Conservation (phyloP, 1,140 invertebrate genomes). For the Brachionus asplanchnoidis region DNA sequence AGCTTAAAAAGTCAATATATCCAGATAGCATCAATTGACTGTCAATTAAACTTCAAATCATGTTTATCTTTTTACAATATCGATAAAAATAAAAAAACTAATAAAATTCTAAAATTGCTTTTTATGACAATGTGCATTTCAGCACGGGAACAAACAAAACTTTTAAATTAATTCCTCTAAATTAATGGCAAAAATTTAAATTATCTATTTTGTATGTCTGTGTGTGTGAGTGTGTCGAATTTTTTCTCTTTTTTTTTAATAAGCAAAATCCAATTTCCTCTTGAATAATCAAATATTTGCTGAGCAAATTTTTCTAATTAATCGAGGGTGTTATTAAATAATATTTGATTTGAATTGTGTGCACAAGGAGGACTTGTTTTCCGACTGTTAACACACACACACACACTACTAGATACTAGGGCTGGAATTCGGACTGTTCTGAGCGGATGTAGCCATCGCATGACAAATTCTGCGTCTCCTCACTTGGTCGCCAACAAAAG, state of each 20-base stretch:
- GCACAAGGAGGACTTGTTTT: background rate
- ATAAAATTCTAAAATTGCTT: background rate
- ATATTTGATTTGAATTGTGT: slow-evolving; percentile 1
- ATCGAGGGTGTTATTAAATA: background rate
- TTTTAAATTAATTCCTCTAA: slow-evolving; percentile 6
- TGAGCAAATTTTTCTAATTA: background rate
- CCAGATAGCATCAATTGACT: background rate
- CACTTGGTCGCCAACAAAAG: background rate
- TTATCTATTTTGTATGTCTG: background rate
- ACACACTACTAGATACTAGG: background rate
- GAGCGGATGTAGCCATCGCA: background rate
- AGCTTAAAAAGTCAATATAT: background rate
- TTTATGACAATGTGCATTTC: background rate
- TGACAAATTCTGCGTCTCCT: background rate
- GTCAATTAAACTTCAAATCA: background rate
- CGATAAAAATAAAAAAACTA: background rate
- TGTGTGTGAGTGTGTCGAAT: background rate
- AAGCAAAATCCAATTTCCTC: background rate
- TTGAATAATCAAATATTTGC: background rate
- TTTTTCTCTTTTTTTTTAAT: background rate
- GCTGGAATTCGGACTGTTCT: background rate
- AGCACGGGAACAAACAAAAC: slow-evolving; percentile 6
- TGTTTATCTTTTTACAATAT: background rate
- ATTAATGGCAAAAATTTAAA: background rate
- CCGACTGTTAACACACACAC: background rate